phyloP scores from a whole-genome alignment of 2,113 vertebrate genomes.

The Leucopternis melanops region DNA sequence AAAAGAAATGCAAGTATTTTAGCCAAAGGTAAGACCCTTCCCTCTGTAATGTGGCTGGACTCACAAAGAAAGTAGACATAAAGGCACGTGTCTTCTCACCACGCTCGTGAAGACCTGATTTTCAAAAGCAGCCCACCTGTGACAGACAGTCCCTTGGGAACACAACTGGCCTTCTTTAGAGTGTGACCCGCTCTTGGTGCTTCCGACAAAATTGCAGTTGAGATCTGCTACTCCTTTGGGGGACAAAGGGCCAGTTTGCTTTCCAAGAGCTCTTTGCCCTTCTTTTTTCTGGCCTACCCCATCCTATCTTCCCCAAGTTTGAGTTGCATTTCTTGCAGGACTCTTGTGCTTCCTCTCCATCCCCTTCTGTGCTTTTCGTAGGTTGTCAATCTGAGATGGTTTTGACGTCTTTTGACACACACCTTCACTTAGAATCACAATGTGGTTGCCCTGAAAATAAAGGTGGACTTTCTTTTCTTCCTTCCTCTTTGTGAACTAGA shows the following conservation, averaged over 20 bases:
- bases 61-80: neutral
- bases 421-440: neutral
- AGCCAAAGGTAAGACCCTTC: neutral
- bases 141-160: neutral
- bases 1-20: neutral
- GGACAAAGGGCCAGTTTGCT: neutral
- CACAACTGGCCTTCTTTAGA: neutral
- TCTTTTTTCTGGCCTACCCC: neutral
- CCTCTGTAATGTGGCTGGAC: neutral
- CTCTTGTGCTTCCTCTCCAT: neutral
- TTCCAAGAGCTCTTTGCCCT: neutral
- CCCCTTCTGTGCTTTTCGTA: neutral
- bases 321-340: neutral
- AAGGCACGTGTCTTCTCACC: neutral
- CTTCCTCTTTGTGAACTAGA: neutral
- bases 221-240: neutral
- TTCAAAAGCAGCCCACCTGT: neutral
- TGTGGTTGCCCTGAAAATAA: neutral
- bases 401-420: neutral
- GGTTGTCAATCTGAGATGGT: neutral
- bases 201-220: neutral
- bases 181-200: neutral
- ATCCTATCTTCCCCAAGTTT: neutral
- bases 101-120: rapidly evolving
- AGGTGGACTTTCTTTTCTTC: neutral